Evolutionary conservation across 64 coral and sea anemone genomes (phyloP), one percentile per base, ranked within the genome.

Genomic region (Porites lutea): DNA sequence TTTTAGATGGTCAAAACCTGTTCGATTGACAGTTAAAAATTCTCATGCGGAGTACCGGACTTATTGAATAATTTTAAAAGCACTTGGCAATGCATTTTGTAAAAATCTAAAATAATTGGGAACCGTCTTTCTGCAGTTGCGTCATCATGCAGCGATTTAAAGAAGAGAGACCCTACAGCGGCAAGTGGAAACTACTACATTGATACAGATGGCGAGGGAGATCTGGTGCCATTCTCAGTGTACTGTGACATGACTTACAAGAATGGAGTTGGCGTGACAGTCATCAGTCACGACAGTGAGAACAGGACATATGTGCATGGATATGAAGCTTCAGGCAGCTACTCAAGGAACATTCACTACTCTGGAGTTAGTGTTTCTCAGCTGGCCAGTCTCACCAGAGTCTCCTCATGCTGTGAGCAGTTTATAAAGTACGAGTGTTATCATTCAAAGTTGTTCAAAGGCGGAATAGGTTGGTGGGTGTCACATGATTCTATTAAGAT

Each of bases 371-470:
- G 46, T 77, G 52, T 79, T 8, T 59, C 52, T 3, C 77, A 79
- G 77, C 77, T 79, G 77, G 27, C 27, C 27, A 37, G 27, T 37
- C 27, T 37, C 27, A 37, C 27, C 27, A 37, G 27, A 37, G 27
- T 37, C 27, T 37, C 27, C 27, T 37, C 27, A 37, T 0, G 27
- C 27, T 37, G 27, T 37, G 27, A 37, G 77, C 77, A 79, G 77
- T 79, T 7, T 79, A 79, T 79, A 7, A 79, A 79, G 54, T 79
- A 59, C 20, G 77, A 79, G 77, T 79, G 77, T 14, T 52, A 14
- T 4, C 8, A 7, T 43, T 79, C 77, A 54, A 13, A 3, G 10
- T 13, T 79, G 3, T 4, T 59, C 14, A 59, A 23, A 7, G 59
- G 59, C 77, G 13, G 16, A 37, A 0, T 0, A 37, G 27, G 27